Evolutionary conservation across 2,113 vertebrate genomes (phyloP).

Genomic region (Otocyon megalotis): DNA sequence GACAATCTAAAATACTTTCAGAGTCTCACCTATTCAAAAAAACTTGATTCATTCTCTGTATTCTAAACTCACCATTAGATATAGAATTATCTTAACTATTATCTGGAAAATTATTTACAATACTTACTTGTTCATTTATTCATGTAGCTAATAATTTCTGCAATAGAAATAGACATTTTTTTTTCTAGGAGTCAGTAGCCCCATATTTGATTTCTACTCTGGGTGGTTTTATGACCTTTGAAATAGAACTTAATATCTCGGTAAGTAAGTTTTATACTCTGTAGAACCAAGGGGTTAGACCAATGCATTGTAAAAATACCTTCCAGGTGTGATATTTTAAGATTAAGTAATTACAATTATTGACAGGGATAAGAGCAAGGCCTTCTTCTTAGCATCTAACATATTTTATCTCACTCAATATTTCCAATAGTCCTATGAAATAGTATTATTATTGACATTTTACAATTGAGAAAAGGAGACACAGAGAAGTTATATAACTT

Average conservation of each 20-base stretch:
- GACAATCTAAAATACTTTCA: neutral
- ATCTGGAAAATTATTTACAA: neutral
- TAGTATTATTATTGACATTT: neutral
- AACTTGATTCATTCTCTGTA: neutral
- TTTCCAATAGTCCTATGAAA: neutral
- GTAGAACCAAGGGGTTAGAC: neutral
- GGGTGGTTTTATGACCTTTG: neutral
- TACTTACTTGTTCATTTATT: neutral
- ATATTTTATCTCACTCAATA: neutral
- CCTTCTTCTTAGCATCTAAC: neutral
- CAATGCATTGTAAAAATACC: neutral
- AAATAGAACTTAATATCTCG: neutral
- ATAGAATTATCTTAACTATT: neutral
- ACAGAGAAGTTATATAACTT: neutral
- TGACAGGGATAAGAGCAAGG: neutral
- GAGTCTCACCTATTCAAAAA: neutral
- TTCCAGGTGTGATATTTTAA: neutral
- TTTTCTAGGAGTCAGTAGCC: neutral
- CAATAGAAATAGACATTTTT: neutral
- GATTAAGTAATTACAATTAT: neutral
- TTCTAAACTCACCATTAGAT: neutral
- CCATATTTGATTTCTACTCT: neutral
- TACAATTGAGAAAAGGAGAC: neutral
- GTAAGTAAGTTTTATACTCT: neutral
- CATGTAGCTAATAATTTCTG: neutral